These are phyloP conservation scores for Enchytraeus crypticus DNA, from an alignment of 2,888 invertebrate genomes.

Conservation along the genomic window DNA sequence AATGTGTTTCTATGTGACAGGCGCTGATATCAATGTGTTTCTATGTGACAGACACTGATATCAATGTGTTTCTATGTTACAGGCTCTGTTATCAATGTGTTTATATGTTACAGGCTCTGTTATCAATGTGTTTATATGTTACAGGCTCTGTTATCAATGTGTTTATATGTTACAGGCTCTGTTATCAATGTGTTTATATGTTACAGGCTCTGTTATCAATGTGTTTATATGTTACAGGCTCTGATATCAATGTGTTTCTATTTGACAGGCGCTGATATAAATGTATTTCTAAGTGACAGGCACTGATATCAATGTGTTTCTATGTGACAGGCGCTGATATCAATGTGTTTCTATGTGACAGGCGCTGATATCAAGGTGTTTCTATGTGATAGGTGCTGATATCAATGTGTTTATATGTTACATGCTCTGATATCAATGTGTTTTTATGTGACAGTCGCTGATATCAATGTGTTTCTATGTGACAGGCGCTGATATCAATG, in stretches of 20 bases:
- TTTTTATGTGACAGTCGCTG: not conserved
- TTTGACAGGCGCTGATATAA: too few species aligned
- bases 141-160: not conserved
- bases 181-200: not conserved
- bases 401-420: too few species aligned
- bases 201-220: not conserved
- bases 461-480: not conserved
- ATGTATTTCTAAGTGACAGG: too few species aligned
- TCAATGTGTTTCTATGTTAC: too few species aligned
- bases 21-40: too few species aligned
- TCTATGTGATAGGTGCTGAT: not conserved
- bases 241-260: conserved; percentile 54
- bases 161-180: not conserved
- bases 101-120: not conserved
- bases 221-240: not conserved
- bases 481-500: conserved; percentile 51
- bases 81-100: not conserved
- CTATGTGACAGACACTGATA: too few species aligned
- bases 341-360: not conserved
- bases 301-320: too few species aligned
- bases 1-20: too few species aligned
- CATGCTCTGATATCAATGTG: not conserved
- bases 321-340: not conserved
- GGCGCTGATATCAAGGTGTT: not conserved
- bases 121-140: not conserved